Evolutionary conservation across 2,113 vertebrate genomes (phyloP).

Genomic region (Rhabdomys dilectus): DNA sequence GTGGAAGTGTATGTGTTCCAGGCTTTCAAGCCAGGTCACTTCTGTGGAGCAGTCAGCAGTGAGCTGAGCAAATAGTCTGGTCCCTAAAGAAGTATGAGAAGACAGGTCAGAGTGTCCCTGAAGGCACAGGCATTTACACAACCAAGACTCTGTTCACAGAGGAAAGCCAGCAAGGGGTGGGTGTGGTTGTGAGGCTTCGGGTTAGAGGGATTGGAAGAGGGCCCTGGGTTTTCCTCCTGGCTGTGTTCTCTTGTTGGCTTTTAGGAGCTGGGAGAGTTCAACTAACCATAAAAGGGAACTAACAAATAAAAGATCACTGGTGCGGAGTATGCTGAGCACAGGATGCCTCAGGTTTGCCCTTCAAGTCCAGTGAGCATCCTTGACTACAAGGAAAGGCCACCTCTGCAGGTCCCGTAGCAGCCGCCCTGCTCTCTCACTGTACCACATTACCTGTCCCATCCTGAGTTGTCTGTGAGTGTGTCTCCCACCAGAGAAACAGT

Average conservation of each 20-base stretch:
- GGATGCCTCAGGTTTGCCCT: not conserved
- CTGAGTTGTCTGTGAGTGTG: not conserved
- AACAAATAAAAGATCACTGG: not conserved
- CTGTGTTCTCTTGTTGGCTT: rapidly evolving
- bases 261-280: not conserved
- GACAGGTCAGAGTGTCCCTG: rapidly evolving
- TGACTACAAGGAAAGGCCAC: not conserved
- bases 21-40: not conserved
- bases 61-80: too few species aligned
- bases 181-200: rapidly evolving
- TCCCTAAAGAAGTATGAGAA: not conserved
- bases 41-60: not conserved
- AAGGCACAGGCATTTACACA: rapidly evolving
- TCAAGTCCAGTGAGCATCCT: too few species aligned
- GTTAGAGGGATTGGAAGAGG: not conserved
- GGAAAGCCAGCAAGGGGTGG: rapidly evolving
- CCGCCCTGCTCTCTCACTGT: not conserved
- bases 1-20: not conserved
- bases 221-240: rapidly evolving
- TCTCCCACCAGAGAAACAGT: not conserved
- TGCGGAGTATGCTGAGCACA: not conserved
- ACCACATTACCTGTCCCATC: rapidly evolving
- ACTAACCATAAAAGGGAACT: not conserved
- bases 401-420: rapidly evolving
- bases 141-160: not conserved